Evolutionary conservation across 2,888 invertebrate species (phyloP).

Genomic region (Prosapia bicincta): DNA sequence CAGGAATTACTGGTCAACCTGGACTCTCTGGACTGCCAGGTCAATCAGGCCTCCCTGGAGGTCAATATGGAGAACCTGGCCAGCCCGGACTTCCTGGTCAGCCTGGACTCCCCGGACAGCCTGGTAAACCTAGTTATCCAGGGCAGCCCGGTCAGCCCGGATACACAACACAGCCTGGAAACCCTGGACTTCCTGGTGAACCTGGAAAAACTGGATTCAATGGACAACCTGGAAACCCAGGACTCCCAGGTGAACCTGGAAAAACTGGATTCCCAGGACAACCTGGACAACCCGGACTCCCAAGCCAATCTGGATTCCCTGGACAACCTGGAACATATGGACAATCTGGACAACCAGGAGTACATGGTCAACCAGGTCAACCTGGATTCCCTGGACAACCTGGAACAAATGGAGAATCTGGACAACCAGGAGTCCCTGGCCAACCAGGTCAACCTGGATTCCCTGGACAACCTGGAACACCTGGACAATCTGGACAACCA

Average conservation of each 20-base stretch:
- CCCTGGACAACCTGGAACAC: conserved; percentile 9
- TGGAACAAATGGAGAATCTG: conserved; percentile 45
- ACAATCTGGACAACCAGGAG: conserved; percentile 35
- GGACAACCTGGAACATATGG: conserved; percentile 43
- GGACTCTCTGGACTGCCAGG: conserved; percentile 33
- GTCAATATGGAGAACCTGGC: background rate
- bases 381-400: conserved; percentile 38
- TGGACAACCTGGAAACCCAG: conserved; percentile 43
- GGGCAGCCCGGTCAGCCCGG: background rate
- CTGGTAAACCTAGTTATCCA: background rate
- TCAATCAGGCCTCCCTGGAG: background rate
- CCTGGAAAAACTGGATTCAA: no score
- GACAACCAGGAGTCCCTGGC: conserved; percentile 32
- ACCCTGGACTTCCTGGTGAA: conserved; percentile 40
- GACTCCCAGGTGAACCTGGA: background rate
- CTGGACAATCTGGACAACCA: conserved; percentile 5
- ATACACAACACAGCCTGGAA: conserved; percentile 43
- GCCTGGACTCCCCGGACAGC: conserved; percentile 34
- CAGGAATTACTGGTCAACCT: background rate
- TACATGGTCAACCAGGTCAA: background rate
- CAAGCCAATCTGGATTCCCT: conserved; percentile 32
- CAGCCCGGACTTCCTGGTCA: background rate
- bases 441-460: conserved; percentile 2
- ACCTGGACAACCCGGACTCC: background rate
- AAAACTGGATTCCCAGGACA: background rate